Evolutionary conservation across 1,140 invertebrate genomes (phyloP), one percentile per base, ranked within the genome.

Genomic region (Berghia stephanieae): DNA sequence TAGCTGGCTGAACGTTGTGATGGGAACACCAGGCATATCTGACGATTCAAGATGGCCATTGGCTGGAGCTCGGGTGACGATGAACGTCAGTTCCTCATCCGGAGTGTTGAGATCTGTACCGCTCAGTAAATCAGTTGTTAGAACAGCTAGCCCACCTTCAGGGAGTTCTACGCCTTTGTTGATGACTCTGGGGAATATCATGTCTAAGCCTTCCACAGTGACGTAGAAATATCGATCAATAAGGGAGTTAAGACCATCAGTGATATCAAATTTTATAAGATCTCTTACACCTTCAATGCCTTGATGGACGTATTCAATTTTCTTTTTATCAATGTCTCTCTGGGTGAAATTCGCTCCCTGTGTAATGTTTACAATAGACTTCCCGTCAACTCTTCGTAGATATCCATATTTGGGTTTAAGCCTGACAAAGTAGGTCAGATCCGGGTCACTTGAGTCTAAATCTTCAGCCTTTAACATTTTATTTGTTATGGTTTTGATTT

Each of bases 251-350:
- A 85, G 77, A 10, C 88, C 87, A 83, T 90, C 90, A 8, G 88
- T 89, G 6, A 90, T 82, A 77, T 90, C 89, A 82, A 90, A 88
- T 77, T 90, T 89, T 34, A 90, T 84, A 2, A 89, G 71, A 74
- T 90, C 90, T 27, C 88, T 75, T 34, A 86, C 87, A 0, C 87
- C 87, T 78, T 88, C 84, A 21, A 68, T 55, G 0, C 88, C 88
- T 10, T 79, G 86, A 78, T 90, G 89, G n/a, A 84, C 79, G 74
- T 90, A 90, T n/a, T 82, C 79, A 5, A 90, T 81, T 13, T 77
- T 66, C 21, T 82, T 77, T 24, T 85, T 79, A 69, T 90, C 87
- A 63, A 90, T 87, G 63, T 90, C 88, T 46, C 68, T 78, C 74
- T 90, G 90, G 13, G 89, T 89, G 73, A 90, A 90, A 69, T 88